Percentiles rank a stretch among this genome's conserved stretches.
These are phyloP conservation scores for Oeneis ivallda DNA, from an alignment of 2,888 invertebrate species.

Conservation along the genomic window DNA sequence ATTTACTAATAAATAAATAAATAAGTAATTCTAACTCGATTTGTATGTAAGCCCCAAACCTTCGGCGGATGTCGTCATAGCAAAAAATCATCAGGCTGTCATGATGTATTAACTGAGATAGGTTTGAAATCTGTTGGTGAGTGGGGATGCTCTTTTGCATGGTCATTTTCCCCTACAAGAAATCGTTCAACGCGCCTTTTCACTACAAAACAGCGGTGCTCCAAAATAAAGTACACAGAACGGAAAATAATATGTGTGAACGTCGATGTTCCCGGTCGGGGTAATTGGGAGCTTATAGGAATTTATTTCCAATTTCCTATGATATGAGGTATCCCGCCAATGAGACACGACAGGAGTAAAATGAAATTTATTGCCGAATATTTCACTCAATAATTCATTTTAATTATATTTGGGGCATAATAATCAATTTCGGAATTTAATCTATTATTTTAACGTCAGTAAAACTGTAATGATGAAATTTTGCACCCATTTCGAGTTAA, in stretches of 20 bases:
- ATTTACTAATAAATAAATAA: too few species aligned
- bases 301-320: conserved; percentile 80
- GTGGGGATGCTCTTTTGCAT: too few species aligned
- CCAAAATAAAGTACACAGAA: conserved; percentile 27
- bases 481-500: background rate
- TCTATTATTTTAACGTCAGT: too few species aligned
- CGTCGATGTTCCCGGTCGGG: conserved; percentile 70
- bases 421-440: background rate
- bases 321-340: conserved; percentile 67
- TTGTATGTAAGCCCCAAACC: too few species aligned
- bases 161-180: too few species aligned
- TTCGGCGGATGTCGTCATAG: too few species aligned
- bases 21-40: too few species aligned
- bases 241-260: conserved; percentile 58
- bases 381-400: conserved; percentile 21
- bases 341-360: conserved; percentile 52
- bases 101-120: too few species aligned
- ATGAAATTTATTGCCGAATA: conserved; percentile 52
- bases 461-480: too few species aligned
- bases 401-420: conserved; percentile 13
- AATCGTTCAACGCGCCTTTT: too few species aligned
- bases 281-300: conserved; percentile 80
- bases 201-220: background rate
- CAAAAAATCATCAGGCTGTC: too few species aligned
- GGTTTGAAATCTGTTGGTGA: too few species aligned